These are phyloP conservation scores for Drosophila sulfurigaster DNA, from an alignment of 1,140 invertebrate genomes.

Conservation along the genomic window DNA sequence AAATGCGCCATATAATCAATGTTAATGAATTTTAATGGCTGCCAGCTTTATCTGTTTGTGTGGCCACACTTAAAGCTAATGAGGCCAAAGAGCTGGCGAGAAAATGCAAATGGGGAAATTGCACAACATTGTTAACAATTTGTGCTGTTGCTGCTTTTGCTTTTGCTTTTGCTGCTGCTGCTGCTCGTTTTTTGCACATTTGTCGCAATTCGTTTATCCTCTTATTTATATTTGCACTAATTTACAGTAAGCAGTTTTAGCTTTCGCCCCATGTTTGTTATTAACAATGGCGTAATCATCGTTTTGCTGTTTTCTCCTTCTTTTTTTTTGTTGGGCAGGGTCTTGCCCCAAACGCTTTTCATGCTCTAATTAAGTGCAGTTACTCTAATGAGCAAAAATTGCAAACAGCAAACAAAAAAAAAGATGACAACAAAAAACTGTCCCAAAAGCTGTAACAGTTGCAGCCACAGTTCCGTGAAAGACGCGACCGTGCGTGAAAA, in stretches of 20 bases:
- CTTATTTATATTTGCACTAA: slow-evolving; percentile 80
- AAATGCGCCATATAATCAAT: slow-evolving; percentile 54
- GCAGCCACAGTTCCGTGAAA: slow-evolving; percentile 38
- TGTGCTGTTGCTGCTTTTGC: not conserved
- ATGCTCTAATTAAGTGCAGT: slow-evolving; percentile 80
- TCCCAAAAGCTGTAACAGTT: slow-evolving; percentile 28
- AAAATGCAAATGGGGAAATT: slow-evolving; percentile 63
- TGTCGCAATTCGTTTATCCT: slow-evolving; percentile 77
- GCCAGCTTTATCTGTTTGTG: slow-evolving; percentile 46
- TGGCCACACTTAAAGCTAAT: slow-evolving; percentile 59
- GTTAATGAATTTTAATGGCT: slow-evolving; percentile 74
- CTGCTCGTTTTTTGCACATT: slow-evolving; percentile 53
- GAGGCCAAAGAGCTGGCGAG: slow-evolving; percentile 51
- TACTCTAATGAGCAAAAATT: slow-evolving; percentile 81
- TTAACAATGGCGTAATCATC: slow-evolving; percentile 77
- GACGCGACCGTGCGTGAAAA: slow-evolving; percentile 72
- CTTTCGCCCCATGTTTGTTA: slow-evolving; percentile 62
- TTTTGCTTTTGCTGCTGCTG: not conserved
- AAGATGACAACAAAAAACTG: slow-evolving; percentile 47
- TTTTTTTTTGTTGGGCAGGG: slow-evolving; percentile 12
- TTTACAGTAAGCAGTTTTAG: slow-evolving; percentile 66
- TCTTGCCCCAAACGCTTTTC: slow-evolving; percentile 46
- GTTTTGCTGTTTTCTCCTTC: slow-evolving; percentile 19
- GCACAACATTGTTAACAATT: slow-evolving; percentile 72
- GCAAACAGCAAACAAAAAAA: slow-evolving; percentile 30